Evolutionary conservation across 1,140 invertebrate species (phyloP), one percentile per base, ranked within the genome.

Genomic region (Neodiprion lecontei): DNA sequence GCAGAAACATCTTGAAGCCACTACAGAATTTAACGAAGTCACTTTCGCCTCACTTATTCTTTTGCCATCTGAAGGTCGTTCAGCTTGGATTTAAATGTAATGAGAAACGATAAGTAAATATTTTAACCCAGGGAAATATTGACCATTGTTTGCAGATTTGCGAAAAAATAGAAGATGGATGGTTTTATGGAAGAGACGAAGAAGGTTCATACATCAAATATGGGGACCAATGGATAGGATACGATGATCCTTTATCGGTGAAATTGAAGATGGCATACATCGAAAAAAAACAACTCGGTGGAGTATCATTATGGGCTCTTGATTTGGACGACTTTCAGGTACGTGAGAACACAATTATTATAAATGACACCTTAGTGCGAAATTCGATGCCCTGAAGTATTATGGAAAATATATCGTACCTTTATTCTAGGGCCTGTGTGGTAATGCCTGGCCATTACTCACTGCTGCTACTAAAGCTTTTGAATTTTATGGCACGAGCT

Each of bases 161-260:
- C 78, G 91, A 93, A 79, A 89, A 90, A 77, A 80, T 92, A 69
- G 90, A 93, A 78, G 90, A 91, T 9, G 88, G 89, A 48, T 95
- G 94, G 91, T 81, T 80, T 1, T 89, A 87, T 69, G 86, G 89
- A 8, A 88, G 91, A 73, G 94, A 96, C 79, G 89, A 91, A 65
- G 90, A 90, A n/a, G 93, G 94, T 49, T 91, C 95, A 0, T 96
- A 93, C 80, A 89, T 94, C 11, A 91, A 92, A 12, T 91, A 92
- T 40, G 93, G 91, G 10, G 92, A 95, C 80, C 95, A 96, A 79
- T 97, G 96, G 96, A 90, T 97, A 66, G 94, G 94, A 1, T 97
- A 93, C 80, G 96, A 97, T 75, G 92, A 95, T 80, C 87, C 89
- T 0, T 85, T 91, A 17, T 92, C 92, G 48, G 88, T 95, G 40